Evolutionary conservation across 2,113 vertebrate species (phyloP), one percentile per base, ranked within the genome.

Genomic region (Sitta europaea): DNA sequence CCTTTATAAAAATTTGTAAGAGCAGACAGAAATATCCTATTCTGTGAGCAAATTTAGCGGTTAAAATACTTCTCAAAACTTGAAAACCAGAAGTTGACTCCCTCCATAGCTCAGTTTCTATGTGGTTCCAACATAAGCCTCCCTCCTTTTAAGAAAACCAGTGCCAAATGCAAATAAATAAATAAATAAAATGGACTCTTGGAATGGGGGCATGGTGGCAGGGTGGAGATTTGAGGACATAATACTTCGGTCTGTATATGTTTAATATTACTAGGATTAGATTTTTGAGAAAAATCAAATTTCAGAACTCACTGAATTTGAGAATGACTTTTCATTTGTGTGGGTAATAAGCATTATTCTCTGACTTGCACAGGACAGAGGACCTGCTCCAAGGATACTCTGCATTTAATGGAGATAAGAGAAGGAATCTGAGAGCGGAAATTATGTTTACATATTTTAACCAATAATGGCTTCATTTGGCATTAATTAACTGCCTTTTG

Each of bases 151-250:
- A 51, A 71, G 24, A 48, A 89, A 86, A 17, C 9, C 11, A 47
- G 27, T 72, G 28, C 12, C 10, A 75, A 68, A 75, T 22, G 1
- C 5, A 72, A 72, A 35, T 5, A 48, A 67, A 50, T 27, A 61
- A 86, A 76, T 5, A 43, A 70, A 43, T 10, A 25, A 62, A 55
- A 11, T 3, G 0, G 10, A 18, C 7, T 45, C 11, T 66, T 67
- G n/a, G 51, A 55, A 18, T 43, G 11, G 4, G 5, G 6, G 0
- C 1, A 2, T 20, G 8, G 23, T 38, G n/a, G 2, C 9, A 14
- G 10, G 27, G 4, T 28, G 15, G 5, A 38, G 5, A 40, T 66
- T 5, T 22, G 7, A 29, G 48, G 4, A 66, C 14, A 53, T 29
- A 65, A 54, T 13, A 63, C 57, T 45, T 74, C 18, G 19, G 3